A percentile compares a stretch with the other conserved stretches of the same genome.
Evolutionary conservation across 2,113 vertebrate species (phyloP).

Genomic region (Tachuris rubrigastra): DNA sequence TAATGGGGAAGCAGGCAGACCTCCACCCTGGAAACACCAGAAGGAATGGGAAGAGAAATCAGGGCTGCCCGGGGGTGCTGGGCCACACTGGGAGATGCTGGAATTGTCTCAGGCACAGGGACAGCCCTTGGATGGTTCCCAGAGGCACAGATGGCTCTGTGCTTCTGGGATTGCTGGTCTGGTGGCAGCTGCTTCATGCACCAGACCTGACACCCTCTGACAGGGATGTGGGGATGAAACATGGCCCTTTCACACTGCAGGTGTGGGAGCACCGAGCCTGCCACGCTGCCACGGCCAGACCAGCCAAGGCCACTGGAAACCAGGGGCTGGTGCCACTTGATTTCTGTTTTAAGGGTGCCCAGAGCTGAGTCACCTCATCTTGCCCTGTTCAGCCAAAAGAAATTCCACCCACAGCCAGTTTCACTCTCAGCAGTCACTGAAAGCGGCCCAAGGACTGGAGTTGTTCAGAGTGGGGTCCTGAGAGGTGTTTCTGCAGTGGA

Average conservation of each 20-base stretch:
- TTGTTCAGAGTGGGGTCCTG: no score
- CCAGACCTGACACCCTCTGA: not conserved
- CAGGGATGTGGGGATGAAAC: not conserved
- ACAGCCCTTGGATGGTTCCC: not conserved
- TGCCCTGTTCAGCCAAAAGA: not conserved
- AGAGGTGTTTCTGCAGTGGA: not conserved
- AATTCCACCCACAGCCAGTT: not conserved
- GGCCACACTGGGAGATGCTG: not conserved
- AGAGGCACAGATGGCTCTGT: not conserved
- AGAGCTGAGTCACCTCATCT: not conserved
- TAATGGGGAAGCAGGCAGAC: not conserved
- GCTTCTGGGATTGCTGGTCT: not conserved
- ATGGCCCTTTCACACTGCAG: not conserved
- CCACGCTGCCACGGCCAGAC: not conserved
- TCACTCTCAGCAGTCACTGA: not conserved
- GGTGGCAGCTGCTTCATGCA: not conserved
- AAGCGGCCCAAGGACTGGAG: not conserved
- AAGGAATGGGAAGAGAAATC: not conserved
- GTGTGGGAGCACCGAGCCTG: not conserved
- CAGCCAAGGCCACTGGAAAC: not conserved
- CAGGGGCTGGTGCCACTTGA: not conserved
- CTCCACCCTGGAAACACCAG: not conserved
- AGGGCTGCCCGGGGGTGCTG: not conserved
- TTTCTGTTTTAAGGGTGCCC: not conserved
- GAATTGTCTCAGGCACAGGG: not conserved